These are phyloP conservation scores for Elymnias hypermnestra DNA, from an alignment of 1,140 invertebrate species.

Conservation along the genomic window DNA sequence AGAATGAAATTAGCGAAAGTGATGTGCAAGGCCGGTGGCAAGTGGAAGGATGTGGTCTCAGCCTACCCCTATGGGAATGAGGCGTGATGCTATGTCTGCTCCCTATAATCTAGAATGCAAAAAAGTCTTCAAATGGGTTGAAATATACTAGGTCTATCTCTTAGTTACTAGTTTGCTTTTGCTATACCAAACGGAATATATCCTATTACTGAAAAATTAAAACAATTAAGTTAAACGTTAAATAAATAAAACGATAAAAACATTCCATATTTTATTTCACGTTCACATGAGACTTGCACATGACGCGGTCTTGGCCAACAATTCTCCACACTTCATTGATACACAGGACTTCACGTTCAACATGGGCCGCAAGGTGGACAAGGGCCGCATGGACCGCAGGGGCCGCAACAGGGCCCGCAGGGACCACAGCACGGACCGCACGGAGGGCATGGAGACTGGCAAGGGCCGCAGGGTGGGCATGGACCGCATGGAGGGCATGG, in stretches of 20 bases:
- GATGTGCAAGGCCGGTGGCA: too few species aligned
- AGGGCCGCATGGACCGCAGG: conserved; percentile 22
- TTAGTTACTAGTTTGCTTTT: too few species aligned
- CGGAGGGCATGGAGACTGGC: conserved; percentile 1
- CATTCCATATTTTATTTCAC: not conserved
- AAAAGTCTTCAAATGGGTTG: too few species aligned
- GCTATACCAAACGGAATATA: too few species aligned
- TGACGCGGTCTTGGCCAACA: not conserved
- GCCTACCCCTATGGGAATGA: too few species aligned
- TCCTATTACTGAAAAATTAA: too few species aligned
- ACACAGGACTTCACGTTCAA: conserved; percentile 10
- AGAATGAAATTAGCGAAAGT: too few species aligned
- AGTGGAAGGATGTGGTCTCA: too few species aligned
- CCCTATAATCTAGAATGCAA: too few species aligned
- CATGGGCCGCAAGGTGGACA: conserved; percentile 14
- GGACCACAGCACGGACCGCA: conserved; percentile 20
- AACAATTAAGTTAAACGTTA: too few species aligned
- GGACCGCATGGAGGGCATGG: conserved; percentile 13
- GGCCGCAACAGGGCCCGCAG: conserved; percentile 16
- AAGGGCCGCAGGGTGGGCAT: conserved; percentile 13
- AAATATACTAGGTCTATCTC: too few species aligned
- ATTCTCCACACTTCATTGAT: not conserved
- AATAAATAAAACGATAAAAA: conserved; percentile 3
- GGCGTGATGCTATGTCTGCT: too few species aligned
- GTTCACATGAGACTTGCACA: conserved; percentile 2